phyloP scores from a whole-genome alignment of 2,888 invertebrate species.

The Hipparchia sbordonii region DNA sequence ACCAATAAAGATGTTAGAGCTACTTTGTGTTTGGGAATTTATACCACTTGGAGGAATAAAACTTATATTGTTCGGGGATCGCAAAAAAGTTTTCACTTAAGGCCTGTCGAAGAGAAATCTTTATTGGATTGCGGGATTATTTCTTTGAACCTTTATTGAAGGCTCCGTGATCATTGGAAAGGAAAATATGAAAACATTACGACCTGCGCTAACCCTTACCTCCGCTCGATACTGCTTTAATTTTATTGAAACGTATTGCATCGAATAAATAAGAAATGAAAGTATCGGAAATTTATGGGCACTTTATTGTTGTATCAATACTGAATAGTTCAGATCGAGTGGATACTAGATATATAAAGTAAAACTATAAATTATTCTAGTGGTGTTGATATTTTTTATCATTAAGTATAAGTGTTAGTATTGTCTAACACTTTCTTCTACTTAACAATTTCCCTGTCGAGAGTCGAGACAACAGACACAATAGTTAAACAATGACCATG shows the following conservation, averaged over 20 bases:
- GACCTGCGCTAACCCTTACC: constrained; percentile 35
- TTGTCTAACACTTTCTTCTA: no score
- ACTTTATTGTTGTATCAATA: constrained; percentile 9
- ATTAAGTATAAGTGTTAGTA: no score
- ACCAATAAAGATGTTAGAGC: constrained; percentile 81
- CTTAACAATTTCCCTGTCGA: no score
- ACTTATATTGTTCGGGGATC: constrained; percentile 79
- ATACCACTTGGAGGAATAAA: constrained; percentile 80
- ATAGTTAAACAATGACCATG: no score
- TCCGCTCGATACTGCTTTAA: constrained; percentile 30
- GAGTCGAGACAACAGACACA: no score
- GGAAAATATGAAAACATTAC: constrained; percentile 58
- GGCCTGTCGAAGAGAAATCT: constrained; percentile 74
- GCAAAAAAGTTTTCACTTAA: constrained; percentile 80
- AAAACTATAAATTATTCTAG: no score
- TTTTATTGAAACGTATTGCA: constrained; percentile 28
- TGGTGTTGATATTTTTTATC: no score
- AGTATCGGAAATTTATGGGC: constrained; percentile 4
- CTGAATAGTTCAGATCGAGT: background rate
- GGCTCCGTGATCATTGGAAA: constrained; percentile 53
- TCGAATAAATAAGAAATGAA: constrained; percentile 14
- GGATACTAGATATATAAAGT: no score
- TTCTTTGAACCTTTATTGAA: constrained; percentile 61
- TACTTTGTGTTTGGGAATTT: constrained; percentile 82
- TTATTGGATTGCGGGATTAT: constrained; percentile 77